Evolutionary conservation across 2,888 invertebrate genomes (phyloP).

Genomic region (Ypsolopha scabrella): DNA sequence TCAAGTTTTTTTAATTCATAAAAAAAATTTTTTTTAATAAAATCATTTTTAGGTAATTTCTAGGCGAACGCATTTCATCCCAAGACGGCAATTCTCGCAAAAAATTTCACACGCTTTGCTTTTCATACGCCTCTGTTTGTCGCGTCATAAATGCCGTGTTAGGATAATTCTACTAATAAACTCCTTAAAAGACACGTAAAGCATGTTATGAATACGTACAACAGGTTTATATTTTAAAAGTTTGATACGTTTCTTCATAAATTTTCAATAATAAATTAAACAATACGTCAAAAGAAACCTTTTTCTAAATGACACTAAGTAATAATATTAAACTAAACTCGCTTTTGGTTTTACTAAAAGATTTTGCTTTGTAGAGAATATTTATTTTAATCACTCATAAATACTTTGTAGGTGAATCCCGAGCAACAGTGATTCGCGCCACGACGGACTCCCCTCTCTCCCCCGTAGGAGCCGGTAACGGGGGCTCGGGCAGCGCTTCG

Average conservation of each 20-base stretch:
- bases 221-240: too few relatives aligned
- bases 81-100: too few relatives aligned
- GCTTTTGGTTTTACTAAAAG: not conserved
- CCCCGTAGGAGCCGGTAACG: constrained; percentile 73
- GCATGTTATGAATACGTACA: too few relatives aligned
- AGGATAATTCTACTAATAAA: too few relatives aligned
- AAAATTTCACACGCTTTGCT: too few relatives aligned
- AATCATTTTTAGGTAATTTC: too few relatives aligned
- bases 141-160: too few relatives aligned
- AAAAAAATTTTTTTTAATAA: too few relatives aligned
- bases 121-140: too few relatives aligned
- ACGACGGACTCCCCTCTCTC: constrained; percentile 90
- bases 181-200: too few relatives aligned
- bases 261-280: not conserved
- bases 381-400: not conserved
- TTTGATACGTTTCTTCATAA: too few relatives aligned
- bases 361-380: not conserved
- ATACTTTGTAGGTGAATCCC: constrained; percentile 42
- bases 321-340: not conserved
- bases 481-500: constrained; percentile 20
- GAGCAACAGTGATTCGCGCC: constrained; percentile 70
- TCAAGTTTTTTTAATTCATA: not conserved
- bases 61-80: too few relatives aligned
- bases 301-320: not conserved
- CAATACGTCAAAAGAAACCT: not conserved